Evolutionary conservation across 1,140 invertebrate genomes (phyloP), one percentile per base, ranked within the genome.

Genomic region (Pteromalus puparum): DNA sequence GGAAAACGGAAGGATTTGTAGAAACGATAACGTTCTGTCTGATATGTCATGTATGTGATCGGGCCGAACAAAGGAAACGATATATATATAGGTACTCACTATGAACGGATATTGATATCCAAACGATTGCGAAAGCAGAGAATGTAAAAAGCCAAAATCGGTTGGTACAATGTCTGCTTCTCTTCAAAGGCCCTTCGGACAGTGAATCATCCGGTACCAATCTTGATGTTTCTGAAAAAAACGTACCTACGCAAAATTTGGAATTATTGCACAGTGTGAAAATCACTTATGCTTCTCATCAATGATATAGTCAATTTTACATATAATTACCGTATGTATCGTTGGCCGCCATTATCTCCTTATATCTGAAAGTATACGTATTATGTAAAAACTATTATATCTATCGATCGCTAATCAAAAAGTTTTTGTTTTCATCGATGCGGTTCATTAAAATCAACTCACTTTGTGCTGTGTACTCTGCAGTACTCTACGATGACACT

Each of bases 91-190:
- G 24, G 28, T 26, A 81, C 87, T 65, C 94, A 97, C 97, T 97
- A 88, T 95, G 96, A 82, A 93, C 93, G 48, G 95, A 96, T 61
- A 98, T 94, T 84, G 95, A 95, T 5, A 92, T 94, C 97, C 97
- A 98, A 78, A 94, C 95, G 76, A 93, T 94, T 13, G 99, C 91
- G 89, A 97, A 98, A 1, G 95, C 91, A 18, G 97, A 85, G 90
- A 99, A 98, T 1, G 98, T 87, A 24, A 98, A 89, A 18, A 98
- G 93, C 93, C 97, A 99, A 15, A 98, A 89, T n/a, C 98, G 92
- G 94, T 99, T 98, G 4, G 98, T 99, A 89, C 98, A 99, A 72
- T 95, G 96, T 87, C 97, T 81, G 9, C 53, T 94, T 86, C 96
- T 95, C 89, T 96, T 95, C 9, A 96, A 92, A 0, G 97, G 97